Evolutionary conservation across 2,888 invertebrate genomes (phyloP).

Genomic region (Labia minor): DNA sequence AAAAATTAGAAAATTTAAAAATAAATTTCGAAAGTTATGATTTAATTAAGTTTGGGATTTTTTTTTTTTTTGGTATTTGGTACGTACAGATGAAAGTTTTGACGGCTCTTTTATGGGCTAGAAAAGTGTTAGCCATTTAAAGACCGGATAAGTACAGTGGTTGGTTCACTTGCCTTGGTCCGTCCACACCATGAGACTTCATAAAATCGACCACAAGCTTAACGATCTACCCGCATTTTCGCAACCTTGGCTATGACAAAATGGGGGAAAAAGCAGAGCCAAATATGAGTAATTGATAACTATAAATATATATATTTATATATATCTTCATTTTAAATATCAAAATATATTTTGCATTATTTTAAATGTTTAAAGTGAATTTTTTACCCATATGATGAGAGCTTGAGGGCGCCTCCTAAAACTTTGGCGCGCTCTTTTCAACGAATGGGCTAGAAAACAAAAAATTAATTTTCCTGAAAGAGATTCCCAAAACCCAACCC

Average conservation of each 20-base stretch:
- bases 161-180: constrained; percentile 26
- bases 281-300: constrained; percentile 26
- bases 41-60: neutral
- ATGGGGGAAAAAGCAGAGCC: constrained; percentile 37
- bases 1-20: neutral
- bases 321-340: constrained; percentile 7
- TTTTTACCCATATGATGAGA: constrained; percentile 15
- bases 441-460: neutral
- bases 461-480: constrained; percentile 14
- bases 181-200: constrained; percentile 23
- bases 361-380: constrained; percentile 16
- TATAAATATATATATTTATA: constrained; percentile 17
- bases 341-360: neutral
- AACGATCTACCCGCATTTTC: constrained; percentile 35
- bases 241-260: constrained; percentile 40
- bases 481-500: constrained; percentile 15
- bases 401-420: constrained; percentile 13
- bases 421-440: neutral
- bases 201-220: constrained; percentile 13
- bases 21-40: neutral
- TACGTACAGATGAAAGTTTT: neutral
- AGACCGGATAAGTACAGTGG: constrained; percentile 13
- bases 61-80: neutral
- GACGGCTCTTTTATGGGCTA: constrained; percentile 2
- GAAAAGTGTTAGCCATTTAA: neutral